These are phyloP conservation scores for Epinephelus moara DNA, from an alignment of 2,113 vertebrate species.

Conservation along the genomic window DNA sequence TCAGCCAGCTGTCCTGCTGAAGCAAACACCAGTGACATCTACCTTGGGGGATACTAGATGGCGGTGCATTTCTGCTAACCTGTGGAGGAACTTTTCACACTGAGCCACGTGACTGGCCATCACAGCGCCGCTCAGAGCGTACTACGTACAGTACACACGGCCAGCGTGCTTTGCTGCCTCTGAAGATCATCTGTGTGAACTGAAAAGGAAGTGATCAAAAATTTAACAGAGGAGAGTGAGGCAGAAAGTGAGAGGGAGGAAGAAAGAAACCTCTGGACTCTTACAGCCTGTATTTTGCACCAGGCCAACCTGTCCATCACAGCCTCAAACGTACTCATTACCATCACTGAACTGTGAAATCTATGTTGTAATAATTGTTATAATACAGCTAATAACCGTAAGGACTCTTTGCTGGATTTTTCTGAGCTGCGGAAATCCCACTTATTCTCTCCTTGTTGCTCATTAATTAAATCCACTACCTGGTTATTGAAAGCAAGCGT, in stretches of 20 bases:
- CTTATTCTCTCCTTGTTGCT: neutral
- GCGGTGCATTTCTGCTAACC: constrained; percentile 36
- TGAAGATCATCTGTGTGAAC: constrained; percentile 45
- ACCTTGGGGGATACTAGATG: constrained; percentile 29
- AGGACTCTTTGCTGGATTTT: constrained; percentile 48
- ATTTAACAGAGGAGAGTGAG: constrained; percentile 58
- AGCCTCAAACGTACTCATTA: constrained; percentile 39
- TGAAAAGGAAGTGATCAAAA: constrained; percentile 54
- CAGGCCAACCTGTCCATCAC: constrained; percentile 42
- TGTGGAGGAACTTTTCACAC: constrained; percentile 48
- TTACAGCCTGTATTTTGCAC: constrained; percentile 8
- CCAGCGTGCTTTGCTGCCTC: constrained; percentile 42
- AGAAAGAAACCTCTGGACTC: constrained; percentile 28
- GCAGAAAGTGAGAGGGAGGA: constrained; percentile 39
- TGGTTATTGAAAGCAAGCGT: constrained; percentile 38
- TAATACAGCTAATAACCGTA: constrained; percentile 27
- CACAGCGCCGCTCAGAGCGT: constrained; percentile 23
- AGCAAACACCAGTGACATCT: constrained; percentile 34
- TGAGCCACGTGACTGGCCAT: constrained; percentile 23
- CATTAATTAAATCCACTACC: constrained; percentile 50
- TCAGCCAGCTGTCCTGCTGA: constrained; percentile 40
- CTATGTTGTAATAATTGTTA: constrained; percentile 39
- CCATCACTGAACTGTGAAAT: constrained; percentile 35
- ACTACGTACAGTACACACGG: constrained; percentile 33
- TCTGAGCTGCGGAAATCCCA: constrained; percentile 32